Conservation (phyloP, 2,888 invertebrate species). For the Aplocera efformata region DNA sequence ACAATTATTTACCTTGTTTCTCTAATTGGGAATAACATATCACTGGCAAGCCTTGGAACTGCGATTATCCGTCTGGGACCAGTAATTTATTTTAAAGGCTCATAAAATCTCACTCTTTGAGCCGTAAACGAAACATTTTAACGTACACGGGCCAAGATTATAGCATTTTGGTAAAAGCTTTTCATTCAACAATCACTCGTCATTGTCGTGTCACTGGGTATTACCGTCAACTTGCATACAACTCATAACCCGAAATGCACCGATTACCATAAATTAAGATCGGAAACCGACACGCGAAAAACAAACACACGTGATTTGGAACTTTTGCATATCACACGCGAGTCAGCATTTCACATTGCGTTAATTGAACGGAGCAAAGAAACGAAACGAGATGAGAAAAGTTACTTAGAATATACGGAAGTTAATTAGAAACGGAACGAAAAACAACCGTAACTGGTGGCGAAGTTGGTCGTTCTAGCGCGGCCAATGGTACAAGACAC, state of each 20-base stretch:
- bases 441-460: constrained; percentile 82
- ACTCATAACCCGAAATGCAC: constrained; percentile 49
- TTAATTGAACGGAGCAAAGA: constrained; percentile 57
- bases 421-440: constrained; percentile 80
- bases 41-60: constrained; percentile 59
- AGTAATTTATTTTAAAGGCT: constrained; percentile 76
- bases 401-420: constrained; percentile 79
- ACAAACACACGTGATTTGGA: constrained; percentile 58
- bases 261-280: constrained; percentile 55
- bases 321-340: constrained; percentile 67
- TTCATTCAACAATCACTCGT: constrained; percentile 61
- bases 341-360: constrained; percentile 63
- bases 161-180: constrained; percentile 48
- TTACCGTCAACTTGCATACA: constrained; percentile 47
- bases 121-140: constrained; percentile 77
- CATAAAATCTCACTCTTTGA: constrained; percentile 76
- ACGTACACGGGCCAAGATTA: constrained; percentile 55
- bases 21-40: constrained; percentile 64
- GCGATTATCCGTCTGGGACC: constrained; percentile 57
- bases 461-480: constrained; percentile 80
- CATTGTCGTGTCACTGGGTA: constrained; percentile 62
- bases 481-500: constrained; percentile 78
- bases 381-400: constrained; percentile 74
- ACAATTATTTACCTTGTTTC: constrained; percentile 56
- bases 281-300: constrained; percentile 52